Conservation (phyloP, 1,140 invertebrate genomes). For the Drosophila asahinai region DNA sequence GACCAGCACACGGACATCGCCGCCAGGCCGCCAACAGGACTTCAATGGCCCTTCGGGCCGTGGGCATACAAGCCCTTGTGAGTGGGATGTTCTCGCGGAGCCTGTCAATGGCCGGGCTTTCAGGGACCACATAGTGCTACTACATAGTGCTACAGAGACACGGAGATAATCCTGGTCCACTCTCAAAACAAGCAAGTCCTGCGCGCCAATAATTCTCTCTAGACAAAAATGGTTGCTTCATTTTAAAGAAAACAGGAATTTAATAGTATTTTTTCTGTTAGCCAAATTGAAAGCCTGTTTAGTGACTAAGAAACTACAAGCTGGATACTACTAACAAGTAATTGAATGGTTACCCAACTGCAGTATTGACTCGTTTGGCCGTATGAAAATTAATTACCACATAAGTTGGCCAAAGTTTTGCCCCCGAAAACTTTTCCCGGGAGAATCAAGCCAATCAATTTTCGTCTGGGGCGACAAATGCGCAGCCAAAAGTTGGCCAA, state of each 20-base stretch:
- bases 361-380: constrained; percentile 25
- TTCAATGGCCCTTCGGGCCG: constrained; percentile 34
- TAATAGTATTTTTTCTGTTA: constrained; percentile 12
- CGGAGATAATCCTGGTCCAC: constrained; percentile 14
- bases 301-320: constrained; percentile 2
- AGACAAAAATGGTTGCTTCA: background rate
- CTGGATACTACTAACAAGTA: constrained; percentile 10
- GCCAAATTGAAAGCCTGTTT: constrained; percentile 42
- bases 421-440: background rate
- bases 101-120: constrained; percentile 20
- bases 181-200: background rate
- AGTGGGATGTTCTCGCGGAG: constrained; percentile 27
- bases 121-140: background rate
- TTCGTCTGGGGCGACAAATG: constrained; percentile 39
- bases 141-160: background rate
- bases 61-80: constrained; percentile 23
- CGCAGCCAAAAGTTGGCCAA: constrained; percentile 41
- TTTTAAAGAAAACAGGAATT: background rate
- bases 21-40: constrained; percentile 22
- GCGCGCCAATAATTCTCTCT: background rate
- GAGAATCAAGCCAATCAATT: constrained; percentile 41
- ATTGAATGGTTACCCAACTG: constrained; percentile 55
- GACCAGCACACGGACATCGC: constrained; percentile 30
- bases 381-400: constrained; percentile 59
- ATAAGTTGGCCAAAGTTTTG: constrained; percentile 12